A percentile compares a stretch with the other conserved stretches of the same genome.
Conservation (phyloP, 2,888 invertebrate genomes). For the Steromphala cineraria region DNA sequence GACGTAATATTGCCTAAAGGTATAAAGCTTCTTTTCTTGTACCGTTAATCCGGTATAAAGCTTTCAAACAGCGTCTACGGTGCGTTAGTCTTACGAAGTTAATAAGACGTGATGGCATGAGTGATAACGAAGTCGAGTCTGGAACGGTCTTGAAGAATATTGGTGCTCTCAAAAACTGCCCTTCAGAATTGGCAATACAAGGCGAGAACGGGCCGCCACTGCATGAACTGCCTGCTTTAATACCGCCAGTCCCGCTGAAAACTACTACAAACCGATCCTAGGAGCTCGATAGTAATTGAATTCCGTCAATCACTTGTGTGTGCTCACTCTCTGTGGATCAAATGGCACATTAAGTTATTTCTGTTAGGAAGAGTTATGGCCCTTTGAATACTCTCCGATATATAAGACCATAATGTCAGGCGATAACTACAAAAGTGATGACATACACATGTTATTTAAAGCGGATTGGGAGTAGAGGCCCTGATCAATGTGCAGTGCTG, state of each 20-base stretch:
- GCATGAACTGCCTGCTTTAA: background rate
- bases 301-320: conserved; percentile 11
- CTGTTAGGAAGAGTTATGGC: background rate
- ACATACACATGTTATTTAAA: background rate
- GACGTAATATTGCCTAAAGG: too few species aligned
- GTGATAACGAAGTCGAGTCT: background rate
- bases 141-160: background rate
- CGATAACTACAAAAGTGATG: background rate
- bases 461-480: too few species aligned
- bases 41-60: too few species aligned
- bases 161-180: background rate
- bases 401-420: background rate
- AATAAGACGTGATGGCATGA: background rate
- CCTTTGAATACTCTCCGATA: background rate
- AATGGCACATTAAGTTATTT: conserved; percentile 6
- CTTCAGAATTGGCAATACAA: background rate
- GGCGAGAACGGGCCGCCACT: background rate
- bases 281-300: conserved; percentile 6
- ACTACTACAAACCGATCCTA: background rate
- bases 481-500: too few species aligned
- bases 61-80: background rate
- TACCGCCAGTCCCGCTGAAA: background rate
- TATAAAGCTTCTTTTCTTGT: too few species aligned
- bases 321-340: background rate
- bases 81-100: background rate